These are phyloP conservation scores for Odontocolon sp. DNA, from an alignment of 2,888 invertebrate species.

Conservation along the genomic window DNA sequence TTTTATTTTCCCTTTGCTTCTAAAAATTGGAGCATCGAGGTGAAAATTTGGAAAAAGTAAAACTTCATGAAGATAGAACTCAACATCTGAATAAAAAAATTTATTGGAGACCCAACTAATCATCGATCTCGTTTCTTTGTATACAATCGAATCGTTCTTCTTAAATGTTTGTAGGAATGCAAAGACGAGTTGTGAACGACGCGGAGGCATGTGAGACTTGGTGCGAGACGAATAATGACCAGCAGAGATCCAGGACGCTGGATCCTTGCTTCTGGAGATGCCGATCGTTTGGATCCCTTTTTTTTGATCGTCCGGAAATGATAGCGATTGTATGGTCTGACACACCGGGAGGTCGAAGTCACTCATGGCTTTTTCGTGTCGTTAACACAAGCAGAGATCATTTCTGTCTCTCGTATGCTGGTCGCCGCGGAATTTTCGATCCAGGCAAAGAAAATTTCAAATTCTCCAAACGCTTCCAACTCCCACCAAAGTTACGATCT, in stretches of 20 bases:
- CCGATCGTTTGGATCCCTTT: background rate
- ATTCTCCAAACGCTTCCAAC: constrained; percentile 18
- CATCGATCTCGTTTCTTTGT: background rate
- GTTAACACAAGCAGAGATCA: constrained; percentile 36
- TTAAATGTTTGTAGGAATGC: background rate
- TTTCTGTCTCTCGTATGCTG: background rate
- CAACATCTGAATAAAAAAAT: too few species aligned
- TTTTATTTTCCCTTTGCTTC: background rate
- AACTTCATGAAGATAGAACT: too few species aligned
- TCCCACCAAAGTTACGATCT: background rate
- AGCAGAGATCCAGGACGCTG: constrained; percentile 4
- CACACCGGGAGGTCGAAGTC: constrained; percentile 49
- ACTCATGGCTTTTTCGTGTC: constrained; percentile 41
- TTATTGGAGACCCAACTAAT: too few species aligned
- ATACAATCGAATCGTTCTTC: background rate
- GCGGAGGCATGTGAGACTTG: constrained; percentile 49
- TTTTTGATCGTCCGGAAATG: constrained; percentile 55
- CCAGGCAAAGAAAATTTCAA: constrained; percentile 9
- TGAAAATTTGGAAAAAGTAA: too few species aligned
- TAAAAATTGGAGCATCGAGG: too few species aligned
- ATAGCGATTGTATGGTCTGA: constrained; percentile 41
- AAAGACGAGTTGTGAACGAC: constrained; percentile 25
- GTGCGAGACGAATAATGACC: constrained; percentile 11
- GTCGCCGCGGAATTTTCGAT: constrained; percentile 21
- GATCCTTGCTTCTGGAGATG: constrained; percentile 23